A percentile compares a stretch with the other conserved stretches of the same genome.
phyloP scores from a whole-genome alignment of 2,113 vertebrate species.

The Morone chrysops region DNA sequence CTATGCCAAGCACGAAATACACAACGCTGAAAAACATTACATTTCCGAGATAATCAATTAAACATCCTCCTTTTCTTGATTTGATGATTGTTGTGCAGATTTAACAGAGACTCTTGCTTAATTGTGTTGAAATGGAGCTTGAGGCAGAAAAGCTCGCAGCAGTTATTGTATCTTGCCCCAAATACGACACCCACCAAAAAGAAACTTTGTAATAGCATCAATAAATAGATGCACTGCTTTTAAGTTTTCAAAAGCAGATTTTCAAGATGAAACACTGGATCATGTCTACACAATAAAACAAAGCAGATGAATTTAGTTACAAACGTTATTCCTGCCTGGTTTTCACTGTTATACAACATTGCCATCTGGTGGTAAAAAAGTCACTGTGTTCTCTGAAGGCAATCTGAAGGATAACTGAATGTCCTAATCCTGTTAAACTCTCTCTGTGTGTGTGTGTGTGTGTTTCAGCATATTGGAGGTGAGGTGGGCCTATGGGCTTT shows the following conservation, averaged over 20 bases:
- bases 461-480: too few relatives aligned
- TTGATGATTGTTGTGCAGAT: slow-evolving; percentile 18
- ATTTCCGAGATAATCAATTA: slow-evolving; percentile 3
- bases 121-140: slow-evolving; percentile 30
- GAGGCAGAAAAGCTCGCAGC: neutral
- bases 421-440: neutral
- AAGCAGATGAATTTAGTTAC: neutral
- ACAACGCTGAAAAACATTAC: neutral
- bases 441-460: neutral
- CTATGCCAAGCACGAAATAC: neutral
- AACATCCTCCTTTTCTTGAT: neutral
- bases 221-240: neutral
- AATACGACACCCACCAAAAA: neutral
- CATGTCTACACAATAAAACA: neutral
- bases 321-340: neutral
- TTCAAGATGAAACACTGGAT: neutral
- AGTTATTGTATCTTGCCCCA: neutral
- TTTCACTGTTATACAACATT: slow-evolving; percentile 42
- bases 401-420: neutral
- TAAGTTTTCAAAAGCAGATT: neutral
- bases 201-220: neutral
- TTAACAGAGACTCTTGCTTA: neutral
- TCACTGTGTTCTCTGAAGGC: neutral
- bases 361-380: slow-evolving; percentile 74
- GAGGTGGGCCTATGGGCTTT: too few relatives aligned